These are phyloP conservation scores for Tenthredo amoena DNA, from an alignment of 2,888 invertebrate species.

Conservation along the genomic window DNA sequence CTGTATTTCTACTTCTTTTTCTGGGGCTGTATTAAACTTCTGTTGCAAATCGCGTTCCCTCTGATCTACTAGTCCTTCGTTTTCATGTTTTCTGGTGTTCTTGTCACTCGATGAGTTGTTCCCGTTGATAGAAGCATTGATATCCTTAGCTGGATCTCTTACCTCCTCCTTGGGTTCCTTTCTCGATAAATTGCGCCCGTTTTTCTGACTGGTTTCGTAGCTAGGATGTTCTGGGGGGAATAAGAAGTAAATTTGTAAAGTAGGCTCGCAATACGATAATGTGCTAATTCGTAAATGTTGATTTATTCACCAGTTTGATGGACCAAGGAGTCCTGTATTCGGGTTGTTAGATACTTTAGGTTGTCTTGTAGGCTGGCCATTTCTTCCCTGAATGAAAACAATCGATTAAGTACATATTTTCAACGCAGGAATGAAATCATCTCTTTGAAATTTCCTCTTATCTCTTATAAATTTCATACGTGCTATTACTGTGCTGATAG, in stretches of 20 bases:
- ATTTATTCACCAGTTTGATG: constrained; percentile 67
- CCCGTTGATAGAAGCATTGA: not conserved
- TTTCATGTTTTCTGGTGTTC: not conserved
- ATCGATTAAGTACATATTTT: constrained; percentile 44
- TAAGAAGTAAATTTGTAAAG: not conserved
- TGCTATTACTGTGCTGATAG: constrained; percentile 74
- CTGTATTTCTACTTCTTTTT: not conserved
- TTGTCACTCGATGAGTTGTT: not conserved
- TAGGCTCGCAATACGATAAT: not conserved
- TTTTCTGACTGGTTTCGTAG: not conserved
- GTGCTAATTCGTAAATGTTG: not conserved
- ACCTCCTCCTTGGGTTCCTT: not conserved
- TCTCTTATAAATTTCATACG: constrained; percentile 39
- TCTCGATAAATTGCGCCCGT: not conserved
- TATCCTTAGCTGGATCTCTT: not conserved
- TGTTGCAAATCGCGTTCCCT: not conserved
- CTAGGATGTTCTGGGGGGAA: not conserved
- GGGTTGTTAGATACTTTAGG: constrained; percentile 84
- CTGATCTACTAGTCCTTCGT: not conserved
- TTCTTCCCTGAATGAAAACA: constrained; percentile 82
- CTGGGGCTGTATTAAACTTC: not conserved
- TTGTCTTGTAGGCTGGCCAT: constrained; percentile 90
- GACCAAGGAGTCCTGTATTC: constrained; percentile 70
- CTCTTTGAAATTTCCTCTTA: not conserved
- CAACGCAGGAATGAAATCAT: not conserved